Percentiles rank a stretch among this genome's conserved stretches.
Conservation (phyloP, 2,113 vertebrate species). For the Brachirus orientalis region DNA sequence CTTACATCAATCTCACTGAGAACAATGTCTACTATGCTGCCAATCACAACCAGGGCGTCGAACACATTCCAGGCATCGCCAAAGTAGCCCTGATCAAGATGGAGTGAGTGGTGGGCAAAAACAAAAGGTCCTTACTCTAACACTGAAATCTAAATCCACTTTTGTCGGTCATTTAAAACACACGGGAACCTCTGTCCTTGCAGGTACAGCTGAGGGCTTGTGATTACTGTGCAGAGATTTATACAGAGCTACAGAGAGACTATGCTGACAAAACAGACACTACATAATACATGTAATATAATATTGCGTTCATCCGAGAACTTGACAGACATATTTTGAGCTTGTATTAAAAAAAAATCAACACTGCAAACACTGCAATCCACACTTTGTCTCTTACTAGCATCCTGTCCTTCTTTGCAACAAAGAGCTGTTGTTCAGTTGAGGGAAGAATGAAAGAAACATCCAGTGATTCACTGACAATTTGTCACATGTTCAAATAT, state of each 20-base stretch:
- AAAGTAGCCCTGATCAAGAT: conserved; percentile 94
- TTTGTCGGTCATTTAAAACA: conserved; percentile 3
- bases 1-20: conserved; percentile 99
- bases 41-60: conserved; percentile 99
- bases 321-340: neutral
- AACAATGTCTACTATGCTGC: conserved; percentile 99
- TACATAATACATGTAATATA: neutral
- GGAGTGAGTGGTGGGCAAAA: conserved; percentile 70
- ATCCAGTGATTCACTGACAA: neutral
- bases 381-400: conserved; percentile 88
- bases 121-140: conserved; percentile 22
- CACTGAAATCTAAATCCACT: conserved; percentile 21
- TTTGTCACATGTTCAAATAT: neutral
- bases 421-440: conserved; percentile 86
- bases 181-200: conserved; percentile 17
- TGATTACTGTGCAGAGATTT: conserved; percentile 24
- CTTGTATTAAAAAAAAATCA: conserved; percentile 1
- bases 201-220: conserved; percentile 22
- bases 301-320: conserved; percentile 32
- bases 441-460: conserved; percentile 39
- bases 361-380: conserved; percentile 74
- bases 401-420: conserved; percentile 93
- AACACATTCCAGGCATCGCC: conserved; percentile 99
- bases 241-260: too few relatives aligned
- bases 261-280: too few relatives aligned